phyloP scores from a whole-genome alignment of 2,888 invertebrate genomes.

The Baccha elongata region DNA sequence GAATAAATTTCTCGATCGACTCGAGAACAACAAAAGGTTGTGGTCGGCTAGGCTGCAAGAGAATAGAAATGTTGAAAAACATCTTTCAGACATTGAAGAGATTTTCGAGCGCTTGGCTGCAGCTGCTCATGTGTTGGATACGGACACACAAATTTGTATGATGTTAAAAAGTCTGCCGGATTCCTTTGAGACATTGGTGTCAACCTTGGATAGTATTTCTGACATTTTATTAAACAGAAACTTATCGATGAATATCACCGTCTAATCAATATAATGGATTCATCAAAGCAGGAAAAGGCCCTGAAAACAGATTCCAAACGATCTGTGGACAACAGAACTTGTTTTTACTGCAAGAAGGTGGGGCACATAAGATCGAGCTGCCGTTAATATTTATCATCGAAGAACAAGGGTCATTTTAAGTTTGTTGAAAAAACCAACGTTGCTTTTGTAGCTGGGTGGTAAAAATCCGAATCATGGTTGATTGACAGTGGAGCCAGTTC shows the following conservation, averaged over 20 bases:
- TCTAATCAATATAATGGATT: background rate
- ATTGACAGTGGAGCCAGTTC: conserved; percentile 12
- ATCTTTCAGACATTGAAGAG: no score
- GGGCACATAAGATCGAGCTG: no score
- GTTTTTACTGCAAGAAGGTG: no score
- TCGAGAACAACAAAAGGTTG: background rate
- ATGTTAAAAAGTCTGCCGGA: no score
- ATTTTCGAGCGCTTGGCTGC: no score
- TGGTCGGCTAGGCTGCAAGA: background rate
- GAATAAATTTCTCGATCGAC: background rate
- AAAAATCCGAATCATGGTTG: background rate
- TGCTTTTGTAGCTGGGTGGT: conserved; percentile 11
- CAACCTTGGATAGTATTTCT: conserved; percentile 2
- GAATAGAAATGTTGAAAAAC: no score
- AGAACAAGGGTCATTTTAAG: conserved; percentile 13
- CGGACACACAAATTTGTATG: conserved; percentile 11
- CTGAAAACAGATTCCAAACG: conserved; percentile 14
- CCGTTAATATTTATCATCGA: conserved; percentile 6
- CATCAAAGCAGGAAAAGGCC: conserved; percentile 3
- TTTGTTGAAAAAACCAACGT: background rate
- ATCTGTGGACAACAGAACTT: no score
- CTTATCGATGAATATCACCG: conserved; percentile 18
- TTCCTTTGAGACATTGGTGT: conserved; percentile 17
- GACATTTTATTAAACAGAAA: no score
- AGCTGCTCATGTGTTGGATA: conserved; percentile 16